A percentile compares a stretch with the other conserved stretches of the same genome.
These are phyloP conservation scores for Alloplasta piceator DNA, from an alignment of 2,888 invertebrate species.

Conservation along the genomic window DNA sequence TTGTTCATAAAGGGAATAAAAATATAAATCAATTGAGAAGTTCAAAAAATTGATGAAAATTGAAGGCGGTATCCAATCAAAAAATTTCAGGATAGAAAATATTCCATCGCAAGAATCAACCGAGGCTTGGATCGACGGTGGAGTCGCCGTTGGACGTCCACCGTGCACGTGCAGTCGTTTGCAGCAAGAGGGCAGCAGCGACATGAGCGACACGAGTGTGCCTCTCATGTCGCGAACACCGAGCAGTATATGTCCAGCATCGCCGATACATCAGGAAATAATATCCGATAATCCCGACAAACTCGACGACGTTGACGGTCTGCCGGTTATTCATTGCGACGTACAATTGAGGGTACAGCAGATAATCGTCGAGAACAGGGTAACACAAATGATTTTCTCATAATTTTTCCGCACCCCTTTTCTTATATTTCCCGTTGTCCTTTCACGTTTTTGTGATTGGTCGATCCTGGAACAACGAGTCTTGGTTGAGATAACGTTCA, in stretches of 20 bases:
- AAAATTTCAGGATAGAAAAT: constrained; percentile 68
- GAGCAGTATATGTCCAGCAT: constrained; percentile 85
- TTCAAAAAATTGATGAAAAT: too few species aligned
- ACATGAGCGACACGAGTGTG: constrained; percentile 79
- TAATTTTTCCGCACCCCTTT: not conserved
- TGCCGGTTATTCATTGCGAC: constrained; percentile 89
- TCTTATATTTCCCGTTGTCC: not conserved
- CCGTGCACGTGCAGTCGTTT: constrained; percentile 75
- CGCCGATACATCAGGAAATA: constrained; percentile 84
- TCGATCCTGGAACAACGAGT: constrained; percentile 16
- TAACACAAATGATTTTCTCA: constrained; percentile 77
- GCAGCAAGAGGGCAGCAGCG: constrained; percentile 79
- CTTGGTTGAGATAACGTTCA: constrained; percentile 10
- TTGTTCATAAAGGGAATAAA: too few species aligned
- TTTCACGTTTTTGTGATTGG: not conserved
- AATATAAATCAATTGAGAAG: too few species aligned
- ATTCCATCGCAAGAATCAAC: constrained; percentile 71
- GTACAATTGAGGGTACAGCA: constrained; percentile 91
- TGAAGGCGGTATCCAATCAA: too few species aligned
- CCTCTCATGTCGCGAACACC: constrained; percentile 86
- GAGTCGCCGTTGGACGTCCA: constrained; percentile 65
- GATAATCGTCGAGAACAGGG: constrained; percentile 92
- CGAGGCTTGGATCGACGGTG: constrained; percentile 71
- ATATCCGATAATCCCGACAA: constrained; percentile 79
- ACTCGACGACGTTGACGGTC: constrained; percentile 89